Percentiles rank a stretch among this genome's conserved stretches.
Evolutionary conservation across 1,140 invertebrate genomes (phyloP).

Genomic region (Drosophila nigrodunni): DNA sequence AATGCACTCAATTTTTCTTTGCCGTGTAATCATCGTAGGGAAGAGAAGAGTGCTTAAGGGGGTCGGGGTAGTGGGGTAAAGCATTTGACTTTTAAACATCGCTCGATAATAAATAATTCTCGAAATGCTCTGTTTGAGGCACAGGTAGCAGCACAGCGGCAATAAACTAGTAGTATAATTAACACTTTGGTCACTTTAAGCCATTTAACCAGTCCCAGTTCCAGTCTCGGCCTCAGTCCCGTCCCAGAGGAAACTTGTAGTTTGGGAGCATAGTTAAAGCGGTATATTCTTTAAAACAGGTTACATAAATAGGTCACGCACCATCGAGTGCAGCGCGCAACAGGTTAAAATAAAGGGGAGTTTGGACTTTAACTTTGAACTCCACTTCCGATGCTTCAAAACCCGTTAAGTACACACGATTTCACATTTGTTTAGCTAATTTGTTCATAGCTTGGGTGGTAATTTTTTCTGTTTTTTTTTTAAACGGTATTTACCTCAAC

Average conservation of each 20-base stretch:
- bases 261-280: constrained; percentile 45
- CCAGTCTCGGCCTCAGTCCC: background rate
- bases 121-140: constrained; percentile 3
- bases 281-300: constrained; percentile 78
- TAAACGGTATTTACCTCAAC: constrained; percentile 57
- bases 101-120: constrained; percentile 45
- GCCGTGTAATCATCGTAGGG: constrained; percentile 23
- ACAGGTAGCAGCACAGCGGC: background rate
- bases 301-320: constrained; percentile 84
- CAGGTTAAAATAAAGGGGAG: constrained; percentile 57
- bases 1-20: constrained; percentile 71
- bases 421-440: constrained; percentile 27
- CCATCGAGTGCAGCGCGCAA: constrained; percentile 73
- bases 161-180: constrained; percentile 48
- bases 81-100: constrained; percentile 49
- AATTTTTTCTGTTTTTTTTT: constrained; percentile 18
- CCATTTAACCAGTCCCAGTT: constrained; percentile 27
- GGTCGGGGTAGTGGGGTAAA: constrained; percentile 4
- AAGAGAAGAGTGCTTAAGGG: constrained; percentile 4
- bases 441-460: constrained; percentile 22
- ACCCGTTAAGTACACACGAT: constrained; percentile 23
- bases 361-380: constrained; percentile 45
- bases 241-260: constrained; percentile 50
- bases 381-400: constrained; percentile 28
- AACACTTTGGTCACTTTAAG: constrained; percentile 47